Conservation (phyloP, 1,140 invertebrate species). For the Drosophila yakuba region DNA sequence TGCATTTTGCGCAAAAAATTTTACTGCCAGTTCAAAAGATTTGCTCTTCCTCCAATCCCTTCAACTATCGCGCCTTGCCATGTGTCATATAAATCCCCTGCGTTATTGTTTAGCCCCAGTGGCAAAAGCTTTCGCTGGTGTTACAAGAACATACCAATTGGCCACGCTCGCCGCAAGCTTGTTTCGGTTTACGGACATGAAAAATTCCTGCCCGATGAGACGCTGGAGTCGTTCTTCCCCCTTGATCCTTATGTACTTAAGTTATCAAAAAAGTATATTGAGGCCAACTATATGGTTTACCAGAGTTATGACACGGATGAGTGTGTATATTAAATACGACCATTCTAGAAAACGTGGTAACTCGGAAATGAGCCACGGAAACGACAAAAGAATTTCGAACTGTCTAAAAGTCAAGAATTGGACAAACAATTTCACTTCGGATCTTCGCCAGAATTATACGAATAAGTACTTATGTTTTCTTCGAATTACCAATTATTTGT, state of each 20-base stretch:
- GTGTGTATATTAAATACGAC: conserved; percentile 4
- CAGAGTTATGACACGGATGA: conserved; percentile 57
- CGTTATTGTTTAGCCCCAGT: conserved; percentile 91
- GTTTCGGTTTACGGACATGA: conserved; percentile 86
- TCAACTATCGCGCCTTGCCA: conserved; percentile 93
- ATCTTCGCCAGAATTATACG: conserved; percentile 64
- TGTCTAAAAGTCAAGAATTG: conserved; percentile 66
- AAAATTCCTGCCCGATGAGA: conserved; percentile 84
- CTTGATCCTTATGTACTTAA: conserved; percentile 92
- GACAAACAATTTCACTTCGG: conserved; percentile 71
- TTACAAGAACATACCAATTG: conserved; percentile 94
- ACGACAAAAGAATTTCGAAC: conserved; percentile 62
- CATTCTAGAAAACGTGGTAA: conserved; percentile 78
- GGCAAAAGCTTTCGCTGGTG: conserved; percentile 92
- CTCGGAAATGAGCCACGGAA: conserved; percentile 75
- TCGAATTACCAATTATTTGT: background rate
- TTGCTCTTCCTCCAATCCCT: conserved; percentile 91
- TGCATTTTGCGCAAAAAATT: conserved; percentile 93
- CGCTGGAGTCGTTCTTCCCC: conserved; percentile 91
- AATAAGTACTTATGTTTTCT: conserved; percentile 11
- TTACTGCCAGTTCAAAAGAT: conserved; percentile 86
- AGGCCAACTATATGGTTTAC: conserved; percentile 58
- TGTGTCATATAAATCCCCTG: conserved; percentile 93
- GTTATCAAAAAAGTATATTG: conserved; percentile 63
- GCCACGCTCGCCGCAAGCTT: conserved; percentile 90